Base-by-base conservation (phyloP, 1,140 invertebrate species). In the Brachionus paranguensis region DNA sequence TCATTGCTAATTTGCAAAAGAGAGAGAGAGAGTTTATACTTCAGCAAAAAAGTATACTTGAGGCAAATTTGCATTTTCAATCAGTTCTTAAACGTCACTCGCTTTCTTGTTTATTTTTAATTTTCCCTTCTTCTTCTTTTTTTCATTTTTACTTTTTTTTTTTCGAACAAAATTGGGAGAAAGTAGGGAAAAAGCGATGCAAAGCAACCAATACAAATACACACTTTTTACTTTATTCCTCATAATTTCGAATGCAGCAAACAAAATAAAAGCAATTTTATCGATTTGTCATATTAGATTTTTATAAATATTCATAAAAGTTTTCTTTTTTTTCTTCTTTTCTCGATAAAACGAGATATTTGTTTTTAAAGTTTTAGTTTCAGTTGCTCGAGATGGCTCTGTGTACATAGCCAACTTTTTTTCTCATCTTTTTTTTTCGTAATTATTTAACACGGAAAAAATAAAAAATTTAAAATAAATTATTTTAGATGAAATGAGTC, bases 221-320 rank as follows among this genome's bases (percentile, higher is more conserved):
- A 72, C 37, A 43, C 41, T 72, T 72, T 33, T 43, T 43, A 20
- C 33, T 72, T 72, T 68, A 33, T 68, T 33, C n/a, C 43, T 72
- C 68, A 72, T 72, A 72, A 72, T 72, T 72, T 72, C 4, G 41
- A 72, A 72, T 72, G 29, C 68, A 72, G 20, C 29, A 43, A 72
- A 72, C 33, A 72, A 43, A 72, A 72, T 11, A 68, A 41, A 72
- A 72, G 37, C 33, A 72, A 72, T 7, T 41, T 41, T 72, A 72
- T 72, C 68, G 68, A 72, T 72, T 72, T 72, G 68, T 72, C 68
- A 72, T 72, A 43, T 72, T 72, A 72, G 33, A 72, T 72, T 72
- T 72, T 41, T 41, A 72, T 72, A 72, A 72, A 72, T 72, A 72
- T 72, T 72, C 68, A 72, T 72, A 72, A 72, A 72, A 72, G 68